Base-by-base conservation (phyloP, 1,140 invertebrate genomes). In the Geopemphigus sp. region DNA sequence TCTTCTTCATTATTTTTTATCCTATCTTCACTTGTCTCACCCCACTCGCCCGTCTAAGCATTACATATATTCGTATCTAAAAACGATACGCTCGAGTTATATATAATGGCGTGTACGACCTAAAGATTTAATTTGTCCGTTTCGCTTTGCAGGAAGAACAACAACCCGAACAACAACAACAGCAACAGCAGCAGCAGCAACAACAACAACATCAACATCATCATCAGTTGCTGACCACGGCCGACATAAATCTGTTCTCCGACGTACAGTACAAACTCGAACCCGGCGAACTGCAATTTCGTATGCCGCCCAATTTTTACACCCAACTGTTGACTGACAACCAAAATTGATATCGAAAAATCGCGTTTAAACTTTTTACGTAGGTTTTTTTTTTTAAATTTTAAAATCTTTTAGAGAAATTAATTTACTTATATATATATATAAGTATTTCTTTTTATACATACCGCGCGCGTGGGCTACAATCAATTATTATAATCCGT, bases 301-400 rank as follows among this genome's bases (percentile, higher is more conserved):
- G 74, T 57, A 78, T 78, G 74, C 74, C 74, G 1, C 74, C 74
- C 8, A 78, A 78, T 50, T 78, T 78, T 17, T 78, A 78, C 32
- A 29, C 57, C 15, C 74, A 78, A 78, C 39, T 78, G 14, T 63
- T 78, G 57, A 26, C 74, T 63, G 74, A 78, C 22, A 63, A 78
- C 63, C 74, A 78, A 78, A 78, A 78, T n/a, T 78, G 39, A 78
- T 22, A n/a, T 19, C 10, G 32, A 61, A 47, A 45, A 47, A 29
- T 29, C 19, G 22, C n/a, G 11, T 47, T 11, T 1, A 15, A 61
- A 6, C 26, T 24, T 24, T 14, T 26, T 14, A 4, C 1, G 22
- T 22, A 57, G 17, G 8, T 10, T 1, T 63, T 39, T 47, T 74
- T 10, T 56, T 26, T 56, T 73, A 45, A 24, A n/a, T 3, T 24